Percentiles rank a stretch among this genome's conserved stretches.
Evolutionary conservation across 2,113 vertebrate genomes (phyloP).

Genomic region (Tachycineta bicolor): DNA sequence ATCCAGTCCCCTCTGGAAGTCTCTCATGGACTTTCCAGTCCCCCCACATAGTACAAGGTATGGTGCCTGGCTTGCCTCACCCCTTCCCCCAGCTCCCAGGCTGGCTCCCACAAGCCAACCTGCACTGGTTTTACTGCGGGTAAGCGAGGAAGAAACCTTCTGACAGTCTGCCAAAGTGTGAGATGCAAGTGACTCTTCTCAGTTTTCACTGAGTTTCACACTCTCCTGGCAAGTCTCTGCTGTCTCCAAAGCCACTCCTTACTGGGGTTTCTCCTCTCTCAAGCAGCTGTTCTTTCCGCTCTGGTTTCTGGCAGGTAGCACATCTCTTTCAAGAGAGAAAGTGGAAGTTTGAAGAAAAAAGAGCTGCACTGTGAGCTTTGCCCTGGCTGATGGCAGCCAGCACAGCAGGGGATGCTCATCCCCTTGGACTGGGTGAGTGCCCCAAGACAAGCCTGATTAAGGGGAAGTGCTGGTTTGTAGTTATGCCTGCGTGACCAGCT

Average conservation of each 20-base stretch:
- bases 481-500: neutral
- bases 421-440: rapidly evolving
- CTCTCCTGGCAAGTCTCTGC: neutral
- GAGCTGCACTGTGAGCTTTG: neutral
- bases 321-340: neutral
- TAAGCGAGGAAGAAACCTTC: neutral
- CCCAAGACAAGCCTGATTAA: rapidly evolving
- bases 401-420: neutral
- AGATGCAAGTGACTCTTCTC: neutral
- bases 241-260: neutral
- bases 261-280: neutral
- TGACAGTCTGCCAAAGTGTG: neutral
- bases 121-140: neutral
- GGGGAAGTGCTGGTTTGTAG: neutral
- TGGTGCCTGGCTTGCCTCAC: neutral
- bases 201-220: neutral
- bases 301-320: neutral
- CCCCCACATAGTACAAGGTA: neutral
- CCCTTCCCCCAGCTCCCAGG: rapidly evolving
- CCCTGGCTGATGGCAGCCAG: neutral
- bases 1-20: neutral
- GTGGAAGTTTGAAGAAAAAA: neutral
- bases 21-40: neutral
- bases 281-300: neutral
- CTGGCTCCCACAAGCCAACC: neutral